Evolutionary conservation across 2,797 vertebrate genomes (phyloP), one percentile per base, ranked within the genome.

Genomic region (Poeciliopsis turneri): DNA sequence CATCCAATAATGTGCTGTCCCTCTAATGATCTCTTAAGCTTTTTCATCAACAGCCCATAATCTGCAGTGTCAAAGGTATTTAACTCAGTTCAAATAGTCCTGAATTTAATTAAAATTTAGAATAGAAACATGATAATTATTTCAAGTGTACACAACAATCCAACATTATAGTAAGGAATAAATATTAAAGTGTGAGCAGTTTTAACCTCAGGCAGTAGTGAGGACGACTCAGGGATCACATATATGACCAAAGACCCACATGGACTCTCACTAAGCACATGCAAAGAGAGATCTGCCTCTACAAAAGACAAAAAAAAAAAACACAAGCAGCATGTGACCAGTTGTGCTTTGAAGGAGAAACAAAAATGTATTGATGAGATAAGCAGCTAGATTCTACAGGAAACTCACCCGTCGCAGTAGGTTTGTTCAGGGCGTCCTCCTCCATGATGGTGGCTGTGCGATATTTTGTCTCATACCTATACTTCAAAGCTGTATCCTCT

Each of bases 201-300:
- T 80, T 80, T 77, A 47, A 99, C 98, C 97, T 97, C 87, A 53
- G 96, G 96, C 75, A 99, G 94, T 25, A 99, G 93, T 41, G 84
- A 76, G 1, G 97, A 96, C 11, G 91, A 92, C 66, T 96, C 94
- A 0, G 97, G 96, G 79, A 99, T 94, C 86, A 99, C 94, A 0
- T 97, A 98, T 41, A 98, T 59, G 15, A 97, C 96, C 88, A 99
- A 93, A 51, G 97, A 96, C 18, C 98, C 98, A 82, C 94, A 80
- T 0, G 91, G 88, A 81, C 94, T 88, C 13, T 97, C 95, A 84
- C 96, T 96, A 33, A 96, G 94, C 0, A 2, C 92, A 79, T 91
- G 91, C 79, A 99, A 92, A 78, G 95, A 91, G 0, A 94, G 86
- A 13, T 97, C 97, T 7, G 96, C 96, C 83, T 97, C 98, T 99